Conservation (phyloP, 1,140 invertebrate species). For the Pachypeltis micranthus region DNA sequence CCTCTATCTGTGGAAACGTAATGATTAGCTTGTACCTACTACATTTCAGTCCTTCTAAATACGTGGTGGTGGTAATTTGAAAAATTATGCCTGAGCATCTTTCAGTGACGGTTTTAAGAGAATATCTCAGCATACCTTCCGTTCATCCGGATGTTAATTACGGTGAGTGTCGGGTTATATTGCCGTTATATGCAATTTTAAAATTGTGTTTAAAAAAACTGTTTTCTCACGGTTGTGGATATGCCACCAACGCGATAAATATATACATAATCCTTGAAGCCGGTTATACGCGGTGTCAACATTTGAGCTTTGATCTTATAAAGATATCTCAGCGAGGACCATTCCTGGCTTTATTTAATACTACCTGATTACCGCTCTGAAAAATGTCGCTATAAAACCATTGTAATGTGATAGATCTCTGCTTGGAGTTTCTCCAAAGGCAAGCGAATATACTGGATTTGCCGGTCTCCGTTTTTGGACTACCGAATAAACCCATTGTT, state of each 20-base stretch:
- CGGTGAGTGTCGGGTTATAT: constrained; percentile 40
- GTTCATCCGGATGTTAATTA: constrained; percentile 73
- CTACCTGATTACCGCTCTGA: too few species aligned
- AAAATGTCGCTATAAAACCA: too few species aligned
- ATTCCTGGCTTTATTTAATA: too few species aligned
- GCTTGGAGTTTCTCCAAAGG: constrained; percentile 53
- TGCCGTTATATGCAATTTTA: neutral
- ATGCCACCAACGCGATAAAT: too few species aligned
- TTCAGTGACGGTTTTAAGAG: constrained; percentile 41
- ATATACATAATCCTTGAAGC: neutral
- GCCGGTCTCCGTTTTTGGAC: constrained; percentile 42
- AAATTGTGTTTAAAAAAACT: neutral
- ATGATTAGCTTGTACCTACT: too few species aligned
- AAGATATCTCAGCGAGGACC: neutral
- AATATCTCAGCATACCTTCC: constrained; percentile 66
- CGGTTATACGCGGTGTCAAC: neutral
- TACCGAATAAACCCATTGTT: constrained; percentile 54
- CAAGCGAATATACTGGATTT: constrained; percentile 53
- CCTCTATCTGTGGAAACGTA: too few species aligned
- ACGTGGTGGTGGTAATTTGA: too few species aligned
- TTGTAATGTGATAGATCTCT: too few species aligned
- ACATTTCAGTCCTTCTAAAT: too few species aligned
- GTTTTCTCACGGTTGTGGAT: neutral
- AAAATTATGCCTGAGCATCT: constrained; percentile 15
- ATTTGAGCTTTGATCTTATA: neutral